phyloP scores from a whole-genome alignment of 2,888 invertebrate species.

The Drosophila macrothrix region DNA sequence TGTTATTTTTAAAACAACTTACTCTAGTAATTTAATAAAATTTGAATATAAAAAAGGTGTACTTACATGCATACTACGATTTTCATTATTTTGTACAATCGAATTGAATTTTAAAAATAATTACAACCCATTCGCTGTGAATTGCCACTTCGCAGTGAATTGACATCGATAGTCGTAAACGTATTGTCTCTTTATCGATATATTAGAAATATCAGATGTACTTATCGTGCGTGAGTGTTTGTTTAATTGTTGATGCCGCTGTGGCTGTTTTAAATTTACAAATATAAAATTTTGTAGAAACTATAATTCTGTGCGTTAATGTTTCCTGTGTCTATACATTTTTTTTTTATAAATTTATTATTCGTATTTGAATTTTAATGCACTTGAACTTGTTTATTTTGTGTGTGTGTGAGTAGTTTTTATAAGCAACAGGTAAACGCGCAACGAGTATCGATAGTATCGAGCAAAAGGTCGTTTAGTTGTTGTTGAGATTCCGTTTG shows the following conservation, averaged over 20 bases:
- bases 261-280: slow-evolving; percentile 4
- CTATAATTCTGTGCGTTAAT: neutral
- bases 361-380: neutral
- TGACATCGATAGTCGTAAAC: slow-evolving; percentile 9
- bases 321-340: neutral
- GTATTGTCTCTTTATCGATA: slow-evolving; percentile 25
- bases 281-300: neutral
- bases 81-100: neutral
- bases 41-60: neutral
- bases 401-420: slow-evolving; percentile 20
- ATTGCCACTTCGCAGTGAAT: slow-evolving; percentile 1
- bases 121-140: neutral
- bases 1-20: slow-evolving; percentile 3
- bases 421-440: slow-evolving; percentile 49
- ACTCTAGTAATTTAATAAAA: slow-evolving; percentile 24
- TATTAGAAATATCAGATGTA: slow-evolving; percentile 2
- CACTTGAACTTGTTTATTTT: neutral
- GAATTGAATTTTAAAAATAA: neutral
- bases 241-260: slow-evolving; percentile 20
- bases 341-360: neutral
- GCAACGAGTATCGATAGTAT: slow-evolving; percentile 44
- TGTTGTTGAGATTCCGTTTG: slow-evolving; percentile 58
- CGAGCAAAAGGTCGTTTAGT: slow-evolving; percentile 48
- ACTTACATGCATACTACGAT: slow-evolving; percentile 25
- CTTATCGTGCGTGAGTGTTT: slow-evolving; percentile 37